A percentile compares a stretch with the other conserved stretches of the same genome.
Conservation (phyloP, 2,797 vertebrate genomes). For the Thripadectes ignobilis region DNA sequence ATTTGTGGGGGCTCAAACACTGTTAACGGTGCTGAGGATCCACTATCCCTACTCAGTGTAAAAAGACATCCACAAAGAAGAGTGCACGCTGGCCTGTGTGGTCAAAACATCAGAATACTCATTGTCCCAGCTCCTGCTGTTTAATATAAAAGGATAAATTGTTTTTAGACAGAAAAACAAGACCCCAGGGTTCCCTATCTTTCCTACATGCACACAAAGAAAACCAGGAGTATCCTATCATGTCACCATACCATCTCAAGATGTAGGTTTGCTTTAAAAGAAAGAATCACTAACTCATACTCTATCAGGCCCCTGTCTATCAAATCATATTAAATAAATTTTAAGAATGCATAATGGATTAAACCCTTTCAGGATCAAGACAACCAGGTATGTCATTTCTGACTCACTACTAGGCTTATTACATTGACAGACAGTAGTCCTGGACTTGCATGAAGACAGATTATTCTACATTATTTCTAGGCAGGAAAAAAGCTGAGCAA, state of each 20-base stretch:
- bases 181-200: background rate
- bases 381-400: background rate
- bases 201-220: background rate
- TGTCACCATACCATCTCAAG: background rate
- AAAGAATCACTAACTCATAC: background rate
- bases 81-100: fast-evolving
- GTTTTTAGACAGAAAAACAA: background rate
- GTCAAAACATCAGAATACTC: background rate
- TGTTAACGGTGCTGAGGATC: background rate
- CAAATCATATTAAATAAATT: background rate
- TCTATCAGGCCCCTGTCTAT: background rate
- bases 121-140: background rate
- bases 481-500: background rate
- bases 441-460: background rate
- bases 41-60: background rate
- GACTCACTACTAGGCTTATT: background rate
- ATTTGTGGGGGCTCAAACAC: background rate
- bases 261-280: background rate
- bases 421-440: background rate
- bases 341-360: background rate
- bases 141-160: background rate
- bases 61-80: background rate
- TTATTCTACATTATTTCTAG: background rate
- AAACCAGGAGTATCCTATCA: background rate
- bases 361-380: background rate